Percentiles rank a stretch among this genome's conserved stretches.
These are phyloP conservation scores for Poeciliopsis turneri DNA, from an alignment of 2,797 vertebrate species.

Conservation along the genomic window DNA sequence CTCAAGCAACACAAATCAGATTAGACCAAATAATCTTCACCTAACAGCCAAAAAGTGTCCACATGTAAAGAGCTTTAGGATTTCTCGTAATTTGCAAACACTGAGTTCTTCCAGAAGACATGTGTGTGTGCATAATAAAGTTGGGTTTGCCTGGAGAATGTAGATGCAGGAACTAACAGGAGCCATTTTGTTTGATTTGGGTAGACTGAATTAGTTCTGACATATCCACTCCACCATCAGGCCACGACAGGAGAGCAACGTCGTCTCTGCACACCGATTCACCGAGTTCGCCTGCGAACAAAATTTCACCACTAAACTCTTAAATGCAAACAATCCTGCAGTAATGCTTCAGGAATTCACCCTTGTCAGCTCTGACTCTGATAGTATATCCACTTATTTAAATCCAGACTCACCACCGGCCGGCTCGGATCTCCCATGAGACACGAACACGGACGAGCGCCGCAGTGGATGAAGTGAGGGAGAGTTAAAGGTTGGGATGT, in stretches of 20 bases:
- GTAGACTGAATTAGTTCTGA: conserved; percentile 56
- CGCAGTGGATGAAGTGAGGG: conserved; percentile 4
- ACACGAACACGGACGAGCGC: background rate
- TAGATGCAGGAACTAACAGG: conserved; percentile 40
- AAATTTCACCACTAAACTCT: conserved; percentile 46
- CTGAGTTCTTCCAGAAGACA: conserved; percentile 1
- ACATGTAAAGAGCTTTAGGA: background rate
- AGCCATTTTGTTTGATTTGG: conserved; percentile 60
- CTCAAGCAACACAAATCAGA: background rate
- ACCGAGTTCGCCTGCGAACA: conserved; percentile 29
- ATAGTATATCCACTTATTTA: background rate
- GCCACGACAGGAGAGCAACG: conserved; percentile 22
- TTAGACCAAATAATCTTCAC: background rate
- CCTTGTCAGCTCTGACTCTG: conserved; percentile 14
- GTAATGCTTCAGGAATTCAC: conserved; percentile 27
- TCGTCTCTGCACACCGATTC: conserved; percentile 44
- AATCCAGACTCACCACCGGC: background rate
- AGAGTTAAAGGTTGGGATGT: conserved; percentile 26
- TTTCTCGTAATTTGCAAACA: background rate
- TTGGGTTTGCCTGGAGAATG: conserved; percentile 22
- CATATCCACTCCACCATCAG: conserved; percentile 48
- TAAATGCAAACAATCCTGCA: conserved; percentile 46
- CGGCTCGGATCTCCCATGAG: background rate
- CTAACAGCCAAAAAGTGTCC: background rate
- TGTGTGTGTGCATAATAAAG: conserved; percentile 13